A percentile compares a stretch with the other conserved stretches of the same genome.
phyloP scores from a whole-genome alignment of 92 coral and sea anemone genomes.

The Ricordea florida region DNA sequence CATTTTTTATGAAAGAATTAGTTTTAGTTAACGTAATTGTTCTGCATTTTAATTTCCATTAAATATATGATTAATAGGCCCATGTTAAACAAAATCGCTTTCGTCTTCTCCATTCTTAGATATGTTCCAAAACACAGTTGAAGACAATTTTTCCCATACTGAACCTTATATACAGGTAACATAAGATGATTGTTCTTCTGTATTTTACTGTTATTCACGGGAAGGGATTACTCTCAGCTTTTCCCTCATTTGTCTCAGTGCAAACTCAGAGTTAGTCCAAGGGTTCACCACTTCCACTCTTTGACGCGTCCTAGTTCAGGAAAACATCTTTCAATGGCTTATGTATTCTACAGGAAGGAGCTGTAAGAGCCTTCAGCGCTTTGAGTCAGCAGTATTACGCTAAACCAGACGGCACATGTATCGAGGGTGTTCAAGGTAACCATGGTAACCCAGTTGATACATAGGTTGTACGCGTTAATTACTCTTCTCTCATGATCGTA shows the following conservation, averaged over 20 bases:
- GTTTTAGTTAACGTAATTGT: too few species aligned
- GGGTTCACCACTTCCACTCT: too few species aligned
- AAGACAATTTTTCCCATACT: constrained; percentile 80
- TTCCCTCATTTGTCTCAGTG: too few species aligned
- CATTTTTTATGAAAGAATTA: too few species aligned
- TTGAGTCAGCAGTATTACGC: constrained; percentile 73
- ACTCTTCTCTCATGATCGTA: too few species aligned
- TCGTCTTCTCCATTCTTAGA: constrained; percentile 37
- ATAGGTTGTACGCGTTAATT: background rate
- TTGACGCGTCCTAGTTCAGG: too few species aligned
- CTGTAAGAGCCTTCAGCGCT: constrained; percentile 84
- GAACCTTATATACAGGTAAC: constrained; percentile 88
- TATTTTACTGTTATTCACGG: too few species aligned
- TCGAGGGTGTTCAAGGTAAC: constrained; percentile 76
- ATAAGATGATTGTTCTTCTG: background rate
- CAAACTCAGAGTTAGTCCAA: too few species aligned
- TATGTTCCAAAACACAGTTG: constrained; percentile 75
- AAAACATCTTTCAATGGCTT: too few species aligned
- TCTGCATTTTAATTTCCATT: too few species aligned
- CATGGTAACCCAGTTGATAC: background rate
- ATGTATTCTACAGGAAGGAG: constrained; percentile 64
- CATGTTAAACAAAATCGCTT: background rate
- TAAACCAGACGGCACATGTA: constrained; percentile 57
- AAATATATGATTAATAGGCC: too few species aligned
- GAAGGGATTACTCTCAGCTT: too few species aligned